A percentile compares a stretch with the other conserved stretches of the same genome.
Conservation (phyloP, 2,113 vertebrate genomes). For the Phalacrocorax brasilianus region DNA sequence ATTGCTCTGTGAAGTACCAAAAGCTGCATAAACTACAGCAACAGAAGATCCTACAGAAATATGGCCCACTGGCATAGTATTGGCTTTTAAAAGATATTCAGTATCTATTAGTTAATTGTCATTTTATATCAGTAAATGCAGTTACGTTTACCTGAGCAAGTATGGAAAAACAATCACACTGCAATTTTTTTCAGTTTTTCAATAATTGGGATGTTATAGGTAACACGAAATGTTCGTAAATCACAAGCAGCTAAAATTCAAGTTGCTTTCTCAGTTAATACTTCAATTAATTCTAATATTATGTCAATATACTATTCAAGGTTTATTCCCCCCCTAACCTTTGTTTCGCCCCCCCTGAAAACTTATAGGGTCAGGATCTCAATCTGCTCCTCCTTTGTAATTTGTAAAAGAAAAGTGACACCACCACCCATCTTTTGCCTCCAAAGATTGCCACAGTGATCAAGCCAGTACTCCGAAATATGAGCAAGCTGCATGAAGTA, state of each 20-base stretch:
- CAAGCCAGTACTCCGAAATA: not conserved
- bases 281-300: not conserved
- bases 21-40: not conserved
- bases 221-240: not conserved
- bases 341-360: not conserved
- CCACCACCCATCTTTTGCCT: not conserved
- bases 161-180: not conserved
- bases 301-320: not conserved
- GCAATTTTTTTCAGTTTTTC: not conserved
- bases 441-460: not conserved
- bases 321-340: not conserved
- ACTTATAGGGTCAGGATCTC: not conserved
- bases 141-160: not conserved
- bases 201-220: not conserved
- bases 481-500: not conserved
- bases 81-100: not conserved
- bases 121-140: not conserved
- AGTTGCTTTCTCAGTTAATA: not conserved
- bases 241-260: not conserved
- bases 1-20: not conserved
- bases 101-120: not conserved
- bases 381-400: not conserved
- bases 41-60: not conserved
- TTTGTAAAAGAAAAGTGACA: not conserved
- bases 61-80: rapidly evolving